Base-by-base conservation (phyloP, 2,888 invertebrate genomes). In the Cistogaster globosa region DNA sequence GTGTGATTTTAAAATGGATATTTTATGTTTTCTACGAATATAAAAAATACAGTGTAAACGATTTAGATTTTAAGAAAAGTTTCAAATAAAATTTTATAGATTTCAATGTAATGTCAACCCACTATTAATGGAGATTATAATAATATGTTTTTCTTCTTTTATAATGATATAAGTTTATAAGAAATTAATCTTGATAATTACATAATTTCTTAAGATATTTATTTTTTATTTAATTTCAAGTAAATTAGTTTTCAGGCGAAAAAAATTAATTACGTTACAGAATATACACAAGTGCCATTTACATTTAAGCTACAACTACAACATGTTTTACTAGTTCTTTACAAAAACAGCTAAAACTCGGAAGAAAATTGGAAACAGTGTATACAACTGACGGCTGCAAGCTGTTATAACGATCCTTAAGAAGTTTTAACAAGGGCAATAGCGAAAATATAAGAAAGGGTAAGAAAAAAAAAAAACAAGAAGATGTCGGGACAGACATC, bases 251-350 rank as follows among this genome's bases (percentile, higher is more conserved):
- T 32, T 4, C 32, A 7, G 38, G 48, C 26, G 26, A 26, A 26
- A 26, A 60, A 68, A 71, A 36, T 63, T 9, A 77, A 42, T 32
- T 71, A 26, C 18, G 53, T 76, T 65, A 42, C 74, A 57, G 57
- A 74, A 65, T 32, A 69, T 60, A 32, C 8, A 5, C 0, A 7
- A 6, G 32, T 32, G 6, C 32, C 32, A 7, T 81, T 83, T 78
- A 68, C 80, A 84, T 80, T 83, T 85, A 26, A 26, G 1, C 26
- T 26, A 26, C 81, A 83, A 72, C 83, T 74, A 78, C 84, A 86
- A 86, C 86, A 86, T 83, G 87, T 86, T 87, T 86, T 84, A 86
- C 87, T 83, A 80, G 87, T 86, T 86, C 63, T 86, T 86, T 68
- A 78, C 82, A 18, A 48, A 68, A 69, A 53, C 26, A 79, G 32